Conservation (phyloP, 2,113 vertebrate genomes). For the Diadophis punctatus region DNA sequence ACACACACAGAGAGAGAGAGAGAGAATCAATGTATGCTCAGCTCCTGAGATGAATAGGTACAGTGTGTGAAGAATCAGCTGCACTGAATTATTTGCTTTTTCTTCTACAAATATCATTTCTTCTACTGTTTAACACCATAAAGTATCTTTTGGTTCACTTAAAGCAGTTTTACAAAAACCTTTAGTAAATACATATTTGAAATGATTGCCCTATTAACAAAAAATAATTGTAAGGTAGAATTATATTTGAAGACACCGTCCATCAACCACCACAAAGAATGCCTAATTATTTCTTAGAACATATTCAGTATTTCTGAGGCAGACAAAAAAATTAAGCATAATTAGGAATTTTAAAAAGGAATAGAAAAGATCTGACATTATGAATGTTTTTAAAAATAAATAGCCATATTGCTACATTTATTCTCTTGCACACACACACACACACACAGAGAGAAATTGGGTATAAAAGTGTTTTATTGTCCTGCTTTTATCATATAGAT, state of each 20-base stretch:
- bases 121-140: background rate
- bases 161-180: constrained; percentile 14
- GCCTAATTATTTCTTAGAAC: constrained; percentile 48
- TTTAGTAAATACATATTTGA: constrained; percentile 37
- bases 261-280: constrained; percentile 29
- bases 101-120: constrained; percentile 9
- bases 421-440: background rate
- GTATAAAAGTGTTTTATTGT: constrained; percentile 1
- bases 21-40: background rate
- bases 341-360: constrained; percentile 11
- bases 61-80: background rate
- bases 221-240: constrained; percentile 39
- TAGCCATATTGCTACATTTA: constrained; percentile 13
- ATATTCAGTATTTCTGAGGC: constrained; percentile 37
- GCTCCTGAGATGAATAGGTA: background rate
- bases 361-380: background rate
- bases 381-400: constrained; percentile 14
- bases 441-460: constrained; percentile 16
- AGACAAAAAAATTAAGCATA: constrained; percentile 20
- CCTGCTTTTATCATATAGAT: constrained; percentile 40
- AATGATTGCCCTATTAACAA: constrained; percentile 9
- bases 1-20: no score
- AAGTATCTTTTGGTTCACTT: background rate
- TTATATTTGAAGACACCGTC: constrained; percentile 48
- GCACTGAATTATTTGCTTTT: background rate